Evolutionary conservation across 2,888 invertebrate genomes (phyloP).

Genomic region (Cosmorhoe ocellata): DNA sequence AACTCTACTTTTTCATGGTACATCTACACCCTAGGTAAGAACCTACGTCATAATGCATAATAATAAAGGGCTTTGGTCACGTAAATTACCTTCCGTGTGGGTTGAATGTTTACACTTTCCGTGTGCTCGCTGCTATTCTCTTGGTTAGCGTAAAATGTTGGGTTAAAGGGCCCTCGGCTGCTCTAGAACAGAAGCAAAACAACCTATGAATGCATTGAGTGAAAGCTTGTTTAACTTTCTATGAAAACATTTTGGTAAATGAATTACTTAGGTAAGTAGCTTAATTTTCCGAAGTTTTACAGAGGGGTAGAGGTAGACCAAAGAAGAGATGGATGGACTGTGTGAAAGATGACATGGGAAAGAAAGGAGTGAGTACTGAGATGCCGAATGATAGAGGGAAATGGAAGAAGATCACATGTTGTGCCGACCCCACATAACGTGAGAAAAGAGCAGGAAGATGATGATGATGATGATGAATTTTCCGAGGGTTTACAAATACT

Average conservation of each 20-base stretch:
- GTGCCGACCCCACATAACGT: too few species aligned
- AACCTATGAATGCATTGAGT: conserved; percentile 5
- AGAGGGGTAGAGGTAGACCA: too few species aligned
- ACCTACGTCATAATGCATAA: neutral
- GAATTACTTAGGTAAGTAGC: too few species aligned
- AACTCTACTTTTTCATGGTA: neutral
- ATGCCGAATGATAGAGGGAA: too few species aligned
- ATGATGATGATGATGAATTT: too few species aligned
- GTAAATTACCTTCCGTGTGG: conserved; percentile 28
- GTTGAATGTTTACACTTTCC: conserved; percentile 31
- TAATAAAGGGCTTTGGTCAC: conserved; percentile 25
- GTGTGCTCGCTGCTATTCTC: conserved; percentile 21
- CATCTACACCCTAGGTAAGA: neutral
- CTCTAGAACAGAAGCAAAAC: conserved; percentile 4
- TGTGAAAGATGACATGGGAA: too few species aligned
- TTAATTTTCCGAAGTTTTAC: too few species aligned
- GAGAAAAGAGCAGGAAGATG: too few species aligned
- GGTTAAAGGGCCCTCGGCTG: conserved; percentile 19
- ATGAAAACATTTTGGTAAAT: neutral
- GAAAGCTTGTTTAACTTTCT: conserved; percentile 6
- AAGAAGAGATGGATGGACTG: too few species aligned
- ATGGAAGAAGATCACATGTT: too few species aligned
- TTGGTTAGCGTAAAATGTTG: conserved; percentile 23
- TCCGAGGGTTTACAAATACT: too few species aligned
- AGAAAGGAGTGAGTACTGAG: too few species aligned